Evolutionary conservation across 2,888 invertebrate species (phyloP), one percentile per base, ranked within the genome.

Genomic region (Acleris laterana): DNA sequence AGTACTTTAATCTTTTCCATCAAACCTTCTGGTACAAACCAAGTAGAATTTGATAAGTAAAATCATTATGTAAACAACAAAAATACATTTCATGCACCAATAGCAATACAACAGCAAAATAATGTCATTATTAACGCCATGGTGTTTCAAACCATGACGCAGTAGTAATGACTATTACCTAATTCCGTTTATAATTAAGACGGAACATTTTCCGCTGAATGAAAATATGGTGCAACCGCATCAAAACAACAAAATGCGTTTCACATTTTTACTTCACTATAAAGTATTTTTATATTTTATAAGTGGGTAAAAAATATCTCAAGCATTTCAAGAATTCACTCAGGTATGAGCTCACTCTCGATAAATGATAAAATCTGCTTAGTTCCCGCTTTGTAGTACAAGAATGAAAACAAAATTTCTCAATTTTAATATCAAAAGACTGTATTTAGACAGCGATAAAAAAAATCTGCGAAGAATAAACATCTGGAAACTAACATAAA

Each of bases 81-180:
- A 38, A 13, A 25, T 25, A 46, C 17, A 6, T 25, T 56, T 25
- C 25, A 59, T 59, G 60, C 22, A 28, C 6, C 60, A 61, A 60
- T 28, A 28, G 53, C 22, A 20, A 1, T 42, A 56, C 44, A 59
- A 16, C 0, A 25, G 56, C 44, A 59, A 53, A 42, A 49, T 22
- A 20, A 42, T 22, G 44, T 19, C 16, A 51, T 38, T 38, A 13
- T 38, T 13, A 49, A 48, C 28, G 51, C n/a, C 55, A 56, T 55
- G 60, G 60, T 38, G 55, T 55, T 62, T 17, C 50, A 48, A 59
- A 60, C 65, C 65, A 65, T 65, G 55, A 60, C 65, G 65, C 19
- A 32, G 32, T 22, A 13, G 3, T 48, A 11, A 56, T 56, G 25
- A 63, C 48, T 60, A 50, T 65, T 65, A 65, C 60, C 49, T 65